Evolutionary conservation across 2,113 vertebrate genomes (phyloP), one percentile per base, ranked within the genome.

Genomic region (Meles meles): DNA sequence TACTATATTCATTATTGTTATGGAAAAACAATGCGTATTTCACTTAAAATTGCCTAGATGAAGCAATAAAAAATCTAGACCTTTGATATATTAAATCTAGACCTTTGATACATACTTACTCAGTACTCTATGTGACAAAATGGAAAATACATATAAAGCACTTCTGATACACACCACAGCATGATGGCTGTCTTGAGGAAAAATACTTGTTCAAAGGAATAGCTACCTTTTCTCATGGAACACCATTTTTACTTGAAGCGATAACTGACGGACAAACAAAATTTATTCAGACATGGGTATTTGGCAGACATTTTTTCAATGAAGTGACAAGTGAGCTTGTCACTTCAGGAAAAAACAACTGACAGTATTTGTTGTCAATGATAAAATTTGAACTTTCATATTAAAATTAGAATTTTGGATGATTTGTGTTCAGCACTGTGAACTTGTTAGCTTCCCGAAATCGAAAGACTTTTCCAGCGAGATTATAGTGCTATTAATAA

Each of bases 371-470:
- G 42, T 87, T 96, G 89, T 79, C 88, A 69, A 63, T 90, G 67
- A 89, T 72, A 83, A 92, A 96, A 93, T 87, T 90, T 96, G 92
- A 97, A 88, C 79, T 94, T 97, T 90, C 92, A 57, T 65, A 39
- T 90, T 85, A 93, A 97, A 96, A 96, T 97, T 67, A 94, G 92
- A 96, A 93, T 96, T 97, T 87, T 57, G 34, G 74, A 65, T 81
- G 65, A 87, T 67, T 67, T 97, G 61, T 94, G 81, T 59, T 65
- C 37, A 13, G 39, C 29, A 17, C 34, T 57, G 23, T 71, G 94
- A 96, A 82, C 44, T 81, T 96, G 79, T 94, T 94, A 94, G 31
- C 65, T 94, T 92, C 92, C 47, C 37, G 0, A 93, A 88, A 94
- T 20, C 29, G 86, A 57, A 61, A 92, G 49, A 90, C 44, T 59